phyloP scores from a whole-genome alignment of 2,888 invertebrate species.

The Acleris literana region DNA sequence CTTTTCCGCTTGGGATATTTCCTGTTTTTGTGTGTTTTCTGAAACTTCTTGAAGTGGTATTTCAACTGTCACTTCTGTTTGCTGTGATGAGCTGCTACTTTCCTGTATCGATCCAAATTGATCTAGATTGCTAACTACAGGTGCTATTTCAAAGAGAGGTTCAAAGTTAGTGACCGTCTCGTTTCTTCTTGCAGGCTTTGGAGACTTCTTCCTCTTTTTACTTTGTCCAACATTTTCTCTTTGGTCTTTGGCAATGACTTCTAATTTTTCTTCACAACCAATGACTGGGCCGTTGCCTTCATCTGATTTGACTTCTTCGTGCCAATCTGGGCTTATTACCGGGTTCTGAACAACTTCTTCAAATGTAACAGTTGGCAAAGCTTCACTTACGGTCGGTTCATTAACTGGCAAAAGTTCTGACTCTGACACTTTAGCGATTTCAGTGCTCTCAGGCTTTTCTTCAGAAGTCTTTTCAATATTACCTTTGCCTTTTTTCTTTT shows the following conservation, averaged over 20 bases:
- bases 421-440: constrained; percentile 2
- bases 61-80: constrained; percentile 37
- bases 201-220: constrained; percentile 45
- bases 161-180: constrained; percentile 6
- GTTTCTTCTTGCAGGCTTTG: constrained; percentile 41
- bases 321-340: constrained; percentile 17
- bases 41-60: constrained; percentile 40
- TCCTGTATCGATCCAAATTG: constrained; percentile 41
- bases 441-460: not conserved
- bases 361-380: constrained; percentile 1
- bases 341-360: constrained; percentile 5
- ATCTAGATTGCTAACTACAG: constrained; percentile 23
- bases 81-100: constrained; percentile 41
- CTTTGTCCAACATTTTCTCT: constrained; percentile 4
- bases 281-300: constrained; percentile 21
- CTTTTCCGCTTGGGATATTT: constrained; percentile 1
- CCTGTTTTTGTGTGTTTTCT: constrained; percentile 5
- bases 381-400: not conserved
- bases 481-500: constrained; percentile 56
- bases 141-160: not conserved
- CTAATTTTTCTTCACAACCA: constrained; percentile 24
- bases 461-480: constrained; percentile 36
- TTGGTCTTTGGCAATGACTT: not conserved
- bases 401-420: not conserved
- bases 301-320: constrained; percentile 33